Base-by-base conservation (phyloP, 2,797 vertebrate species). In the Peromyscus nudipes region DNA sequence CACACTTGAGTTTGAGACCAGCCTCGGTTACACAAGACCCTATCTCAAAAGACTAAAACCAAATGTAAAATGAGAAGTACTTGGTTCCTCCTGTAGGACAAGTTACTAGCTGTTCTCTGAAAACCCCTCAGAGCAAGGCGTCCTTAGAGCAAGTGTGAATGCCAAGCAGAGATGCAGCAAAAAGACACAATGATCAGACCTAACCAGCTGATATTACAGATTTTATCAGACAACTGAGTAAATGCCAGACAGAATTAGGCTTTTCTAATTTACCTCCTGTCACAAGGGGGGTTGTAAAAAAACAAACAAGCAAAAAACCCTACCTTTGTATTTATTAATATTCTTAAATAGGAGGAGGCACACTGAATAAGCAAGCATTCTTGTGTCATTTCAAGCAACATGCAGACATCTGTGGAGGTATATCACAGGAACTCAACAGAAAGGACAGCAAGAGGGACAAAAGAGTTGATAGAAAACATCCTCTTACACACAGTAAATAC, bases 141-240 rank as follows among this genome's bases (percentile, higher is more conserved):
- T 87, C 65, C 49, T 60, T 43, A 83, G 86, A 13, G 79, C 89
- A 12, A 83, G 2, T 83, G 25, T 60, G 89, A 84, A 80, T 76
- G 21, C 60, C 52, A 67, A 67, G 29, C 34, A 80, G 29, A 3
- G 23, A 81, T 55, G 52, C 1, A 93, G 31, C 40, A 80, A n/a
- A 96, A 67, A 49, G 76, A 16, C 76, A 49, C 4, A 79, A 95
- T 73, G 2, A 89, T 83, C 43, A 84, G 21, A 86, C 23, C 3
- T 60, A 97, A 86, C 7, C 93, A 90, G 43, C 1, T 96, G 21
- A 83, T 37, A 84, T 25, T 84, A 93, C 6, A 69, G 55, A 91
- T 85, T 94, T 95, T 93, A 93, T 92, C 80, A 96, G 34, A 73
- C 55, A 91, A 43, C 0, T 82, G 49, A 95, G 71, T 88, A 97